Evolutionary conservation across 2,797 vertebrate genomes (phyloP), one percentile per base, ranked within the genome.

Genomic region (Cossypha caffra): DNA sequence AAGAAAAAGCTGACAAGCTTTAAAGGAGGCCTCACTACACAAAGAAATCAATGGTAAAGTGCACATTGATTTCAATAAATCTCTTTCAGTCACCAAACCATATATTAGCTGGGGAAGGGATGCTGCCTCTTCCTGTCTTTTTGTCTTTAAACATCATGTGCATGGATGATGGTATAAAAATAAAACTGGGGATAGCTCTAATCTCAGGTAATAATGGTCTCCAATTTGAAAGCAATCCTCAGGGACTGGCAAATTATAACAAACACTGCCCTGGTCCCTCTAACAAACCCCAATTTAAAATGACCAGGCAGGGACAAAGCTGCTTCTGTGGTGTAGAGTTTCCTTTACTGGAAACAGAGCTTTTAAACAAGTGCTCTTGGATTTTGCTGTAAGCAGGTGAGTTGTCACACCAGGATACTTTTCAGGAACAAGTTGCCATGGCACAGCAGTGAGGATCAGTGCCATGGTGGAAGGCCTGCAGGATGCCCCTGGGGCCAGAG

Each of bases 21-120:
- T 90, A 77, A 86, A 92, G 84, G n/a, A 88, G 71, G 29, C 71
- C 40, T 93, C 59, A 26, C 42, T 63, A 62, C 75, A 73, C 51
- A 82, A 84, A 93, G 80, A 79, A 96, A 88, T 95, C 74, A 40
- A 91, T 63, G 67, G 48, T 29, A 79, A 93, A 93, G 78, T 69
- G 71, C 71, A 91, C 57, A 85, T 54, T 83, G 92, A 91, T 79
- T 93, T 93, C 78, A 91, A 61, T 82, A 82, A 95, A 73, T 73
- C 77, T 82, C 58, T 75, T 94, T 67, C 80, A 66, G 67, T 51
- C 59, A 66, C 8, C 2, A 87, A 82, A 54, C 31, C 0, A 0
- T 62, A 3, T 77, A 81, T 91, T 84, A 78, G 21, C 75, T 50
- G 17, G 57, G 8, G 24, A 79, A 87, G 33, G 17, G 45, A 90